A percentile compares a stretch with the other conserved stretches of the same genome.
Evolutionary conservation across 2,113 vertebrate species (phyloP).

Genomic region (Petroica traversi): DNA sequence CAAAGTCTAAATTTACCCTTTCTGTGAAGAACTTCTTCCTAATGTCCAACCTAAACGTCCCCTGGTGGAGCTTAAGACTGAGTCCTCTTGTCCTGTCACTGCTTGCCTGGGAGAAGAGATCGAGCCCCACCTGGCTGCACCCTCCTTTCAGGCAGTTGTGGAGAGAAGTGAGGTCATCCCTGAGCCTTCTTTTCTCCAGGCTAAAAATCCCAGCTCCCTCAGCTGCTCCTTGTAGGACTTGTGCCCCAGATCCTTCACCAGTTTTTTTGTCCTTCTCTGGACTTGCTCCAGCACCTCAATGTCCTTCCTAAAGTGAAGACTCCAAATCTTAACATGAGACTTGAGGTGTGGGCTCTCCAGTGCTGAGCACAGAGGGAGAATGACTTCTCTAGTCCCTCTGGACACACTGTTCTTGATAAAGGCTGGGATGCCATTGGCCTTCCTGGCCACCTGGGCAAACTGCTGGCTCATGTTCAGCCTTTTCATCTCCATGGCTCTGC

Average conservation of each 20-base stretch:
- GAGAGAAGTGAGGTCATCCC: too few relatives aligned
- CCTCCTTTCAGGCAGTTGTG: rapidly evolving
- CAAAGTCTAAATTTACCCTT: not conserved
- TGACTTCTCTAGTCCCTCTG: not conserved
- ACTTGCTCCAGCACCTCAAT: not conserved
- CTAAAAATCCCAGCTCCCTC: not conserved
- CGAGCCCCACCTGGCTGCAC: rapidly evolving
- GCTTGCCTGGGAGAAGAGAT: not conserved
- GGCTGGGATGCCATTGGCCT: not conserved
- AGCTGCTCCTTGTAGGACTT: not conserved
- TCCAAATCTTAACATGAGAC: not conserved
- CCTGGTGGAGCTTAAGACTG: too few relatives aligned
- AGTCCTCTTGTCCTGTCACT: not conserved
- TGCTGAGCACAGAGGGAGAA: not conserved
- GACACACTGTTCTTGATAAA: not conserved
- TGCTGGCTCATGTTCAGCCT: not conserved
- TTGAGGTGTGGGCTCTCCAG: not conserved
- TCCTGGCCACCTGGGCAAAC: not conserved
- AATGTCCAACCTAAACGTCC: not conserved
- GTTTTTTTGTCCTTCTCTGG: not conserved
- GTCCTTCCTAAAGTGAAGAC: not conserved
- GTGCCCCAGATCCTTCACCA: not conserved
- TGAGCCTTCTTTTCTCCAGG: not conserved
- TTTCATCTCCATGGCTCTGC: not conserved
- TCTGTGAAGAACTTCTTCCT: not conserved